These are phyloP conservation scores for Brachyalestes nurse DNA, from an alignment of 2,797 vertebrate species.

Conservation along the genomic window DNA sequence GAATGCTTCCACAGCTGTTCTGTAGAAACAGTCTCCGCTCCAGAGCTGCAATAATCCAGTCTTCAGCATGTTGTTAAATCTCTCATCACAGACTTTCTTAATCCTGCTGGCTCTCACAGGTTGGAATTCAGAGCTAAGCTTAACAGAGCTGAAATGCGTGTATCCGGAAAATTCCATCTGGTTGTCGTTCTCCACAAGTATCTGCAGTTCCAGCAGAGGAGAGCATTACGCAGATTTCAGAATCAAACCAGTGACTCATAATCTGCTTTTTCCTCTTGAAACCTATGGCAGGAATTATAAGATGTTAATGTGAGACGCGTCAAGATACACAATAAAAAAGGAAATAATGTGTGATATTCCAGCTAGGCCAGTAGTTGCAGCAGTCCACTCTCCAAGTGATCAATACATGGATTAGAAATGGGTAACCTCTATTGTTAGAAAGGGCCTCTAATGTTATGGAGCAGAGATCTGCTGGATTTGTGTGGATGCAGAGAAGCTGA, in stretches of 20 bases:
- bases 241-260: not conserved
- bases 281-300: slow-evolving; percentile 1
- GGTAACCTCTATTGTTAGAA: not conserved
- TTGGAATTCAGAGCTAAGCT: slow-evolving; percentile 24
- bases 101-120: slow-evolving; percentile 13
- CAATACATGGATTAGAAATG: not conserved
- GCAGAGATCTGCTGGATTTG: not conserved
- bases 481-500: not conserved
- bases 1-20: not conserved
- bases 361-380: not conserved
- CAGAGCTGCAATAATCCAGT: slow-evolving; percentile 21
- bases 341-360: not conserved
- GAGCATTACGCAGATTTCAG: slow-evolving; percentile 2
- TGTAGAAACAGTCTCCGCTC: not conserved
- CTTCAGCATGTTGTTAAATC: slow-evolving; percentile 18
- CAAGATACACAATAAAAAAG: not conserved
- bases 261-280: not conserved
- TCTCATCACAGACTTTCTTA: slow-evolving; percentile 29
- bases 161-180: slow-evolving; percentile 18
- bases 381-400: not conserved
- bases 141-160: slow-evolving; percentile 9
- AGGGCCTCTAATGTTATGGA: not conserved
- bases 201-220: not conserved
- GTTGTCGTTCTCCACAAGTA: slow-evolving; percentile 2
- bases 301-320: no score